A percentile compares a stretch with the other conserved stretches of the same genome.
These are phyloP conservation scores for Acanthiza pusilla DNA, from an alignment of 2,797 vertebrate genomes.

Conservation along the genomic window DNA sequence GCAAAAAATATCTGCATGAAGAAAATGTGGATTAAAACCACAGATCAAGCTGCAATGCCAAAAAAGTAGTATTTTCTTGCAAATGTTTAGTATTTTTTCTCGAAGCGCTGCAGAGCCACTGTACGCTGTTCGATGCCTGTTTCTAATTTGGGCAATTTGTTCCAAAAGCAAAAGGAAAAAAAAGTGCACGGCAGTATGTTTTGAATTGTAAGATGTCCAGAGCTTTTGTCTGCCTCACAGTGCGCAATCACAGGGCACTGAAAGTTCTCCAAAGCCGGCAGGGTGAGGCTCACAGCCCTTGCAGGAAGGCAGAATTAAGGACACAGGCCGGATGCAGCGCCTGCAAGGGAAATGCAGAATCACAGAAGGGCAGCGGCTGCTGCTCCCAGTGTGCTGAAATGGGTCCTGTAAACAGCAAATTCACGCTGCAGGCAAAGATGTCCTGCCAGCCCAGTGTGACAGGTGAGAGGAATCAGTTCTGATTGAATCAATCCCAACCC, in stretches of 20 bases:
- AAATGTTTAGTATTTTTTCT: conserved; percentile 49
- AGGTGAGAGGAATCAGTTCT: background rate
- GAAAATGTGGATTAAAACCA: conserved; percentile 22
- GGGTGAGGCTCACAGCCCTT: background rate
- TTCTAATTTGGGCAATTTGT: conserved; percentile 63
- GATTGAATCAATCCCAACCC: too few species aligned
- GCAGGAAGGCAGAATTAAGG: background rate
- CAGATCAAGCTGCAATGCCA: background rate
- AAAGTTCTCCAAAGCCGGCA: background rate
- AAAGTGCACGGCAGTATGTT: background rate
- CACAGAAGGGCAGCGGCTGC: accelerated
- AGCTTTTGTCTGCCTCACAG: conserved; percentile 23
- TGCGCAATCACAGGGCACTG: background rate
- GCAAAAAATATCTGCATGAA: conserved; percentile 11
- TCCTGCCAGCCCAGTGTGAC: background rate
- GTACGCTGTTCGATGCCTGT: conserved; percentile 10
- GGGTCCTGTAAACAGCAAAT: background rate
- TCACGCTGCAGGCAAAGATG: background rate
- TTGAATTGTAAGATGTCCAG: conserved; percentile 33
- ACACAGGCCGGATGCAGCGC: background rate
- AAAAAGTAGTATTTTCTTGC: background rate
- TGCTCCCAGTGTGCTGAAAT: background rate
- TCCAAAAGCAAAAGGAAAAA: conserved; percentile 34
- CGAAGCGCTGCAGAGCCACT: conserved; percentile 15
- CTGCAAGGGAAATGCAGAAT: background rate